A percentile compares a stretch with the other conserved stretches of the same genome.
Evolutionary conservation across 2,797 vertebrate species (phyloP).

Genomic region (Arnoldichthys spilopterus): DNA sequence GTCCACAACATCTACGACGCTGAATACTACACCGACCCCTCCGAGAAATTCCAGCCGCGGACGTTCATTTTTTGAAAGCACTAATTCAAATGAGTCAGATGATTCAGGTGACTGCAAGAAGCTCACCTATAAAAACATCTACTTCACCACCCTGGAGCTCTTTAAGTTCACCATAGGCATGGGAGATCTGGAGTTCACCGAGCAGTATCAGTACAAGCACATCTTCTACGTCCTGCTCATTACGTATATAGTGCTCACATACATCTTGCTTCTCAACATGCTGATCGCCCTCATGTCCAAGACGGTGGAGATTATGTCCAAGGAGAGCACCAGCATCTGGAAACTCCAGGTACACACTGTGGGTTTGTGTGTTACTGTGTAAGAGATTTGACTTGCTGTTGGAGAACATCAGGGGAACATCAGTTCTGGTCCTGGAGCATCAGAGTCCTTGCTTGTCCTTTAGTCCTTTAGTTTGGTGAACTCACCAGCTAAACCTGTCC

Average conservation of each 20-base stretch:
- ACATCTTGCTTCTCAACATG: constrained; percentile 96
- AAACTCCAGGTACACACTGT: constrained; percentile 85
- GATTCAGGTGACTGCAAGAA: constrained; percentile 30
- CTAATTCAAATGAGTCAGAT: too few relatives aligned
- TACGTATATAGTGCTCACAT: constrained; percentile 90
- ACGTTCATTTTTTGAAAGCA: background rate
- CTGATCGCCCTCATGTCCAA: constrained; percentile 94
- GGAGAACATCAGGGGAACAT: background rate
- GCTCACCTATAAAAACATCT: constrained; percentile 73
- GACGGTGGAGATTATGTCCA: constrained; percentile 83
- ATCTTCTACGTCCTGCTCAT: constrained; percentile 89
- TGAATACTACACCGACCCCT: too few relatives aligned
- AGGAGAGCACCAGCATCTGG: constrained; percentile 88
- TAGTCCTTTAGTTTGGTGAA: too few relatives aligned
- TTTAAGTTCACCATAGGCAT: constrained; percentile 98
- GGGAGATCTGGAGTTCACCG: constrained; percentile 92
- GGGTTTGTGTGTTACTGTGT: background rate
- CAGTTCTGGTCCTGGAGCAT: too few relatives aligned
- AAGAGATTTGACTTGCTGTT: too few relatives aligned
- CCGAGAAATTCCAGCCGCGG: background rate
- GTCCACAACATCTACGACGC: too few relatives aligned
- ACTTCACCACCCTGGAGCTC: constrained; percentile 86
- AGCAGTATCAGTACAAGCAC: constrained; percentile 79
- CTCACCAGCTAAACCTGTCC: too few relatives aligned
- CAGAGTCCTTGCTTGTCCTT: too few relatives aligned